A percentile compares a stretch with the other conserved stretches of the same genome.
Conservation (phyloP, 2,113 vertebrate genomes). For the Salminus brasiliensis region DNA sequence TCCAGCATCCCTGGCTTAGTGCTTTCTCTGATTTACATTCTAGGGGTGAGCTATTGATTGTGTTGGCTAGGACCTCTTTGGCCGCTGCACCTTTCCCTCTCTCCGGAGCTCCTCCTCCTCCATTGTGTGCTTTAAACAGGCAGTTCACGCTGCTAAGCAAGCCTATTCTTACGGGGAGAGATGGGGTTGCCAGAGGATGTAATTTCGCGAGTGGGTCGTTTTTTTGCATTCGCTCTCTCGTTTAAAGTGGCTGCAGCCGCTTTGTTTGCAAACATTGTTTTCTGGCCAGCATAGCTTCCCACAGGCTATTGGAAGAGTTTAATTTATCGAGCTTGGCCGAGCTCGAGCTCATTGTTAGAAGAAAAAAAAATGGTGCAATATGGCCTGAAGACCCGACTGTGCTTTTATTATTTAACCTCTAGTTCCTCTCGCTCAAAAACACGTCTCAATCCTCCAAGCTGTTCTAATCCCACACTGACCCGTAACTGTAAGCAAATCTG, state of each 20-base stretch:
- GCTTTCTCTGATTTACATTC: conserved; percentile 8
- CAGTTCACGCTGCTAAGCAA: not conserved
- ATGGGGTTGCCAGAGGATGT: conserved; percentile 18
- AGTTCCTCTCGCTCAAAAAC: not conserved
- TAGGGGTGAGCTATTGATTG: not conserved
- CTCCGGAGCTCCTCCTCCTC: not conserved
- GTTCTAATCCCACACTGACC: not conserved
- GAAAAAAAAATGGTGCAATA: not conserved
- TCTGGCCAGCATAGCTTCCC: not conserved
- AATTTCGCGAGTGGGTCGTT: conserved; percentile 17
- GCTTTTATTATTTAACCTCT: conserved; percentile 18
- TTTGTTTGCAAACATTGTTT: not conserved
- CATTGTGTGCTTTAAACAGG: not conserved
- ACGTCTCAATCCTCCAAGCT: not conserved
- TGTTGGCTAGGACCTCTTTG: not conserved
- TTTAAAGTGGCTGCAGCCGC: conserved; percentile 4
- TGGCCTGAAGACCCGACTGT: not conserved
- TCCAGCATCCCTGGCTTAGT: not conserved
- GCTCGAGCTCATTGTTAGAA: not conserved
- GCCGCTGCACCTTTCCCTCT: not conserved
- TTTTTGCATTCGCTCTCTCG: conserved; percentile 11
- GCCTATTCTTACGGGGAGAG: not conserved
- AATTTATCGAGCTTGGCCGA: conserved; percentile 3
- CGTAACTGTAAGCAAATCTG: not conserved
- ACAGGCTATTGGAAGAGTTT: conserved; percentile 9